A percentile compares a stretch with the other conserved stretches of the same genome.
These are phyloP conservation scores for Perodicticus potto DNA, from an alignment of 2,797 vertebrate genomes.

Conservation along the genomic window DNA sequence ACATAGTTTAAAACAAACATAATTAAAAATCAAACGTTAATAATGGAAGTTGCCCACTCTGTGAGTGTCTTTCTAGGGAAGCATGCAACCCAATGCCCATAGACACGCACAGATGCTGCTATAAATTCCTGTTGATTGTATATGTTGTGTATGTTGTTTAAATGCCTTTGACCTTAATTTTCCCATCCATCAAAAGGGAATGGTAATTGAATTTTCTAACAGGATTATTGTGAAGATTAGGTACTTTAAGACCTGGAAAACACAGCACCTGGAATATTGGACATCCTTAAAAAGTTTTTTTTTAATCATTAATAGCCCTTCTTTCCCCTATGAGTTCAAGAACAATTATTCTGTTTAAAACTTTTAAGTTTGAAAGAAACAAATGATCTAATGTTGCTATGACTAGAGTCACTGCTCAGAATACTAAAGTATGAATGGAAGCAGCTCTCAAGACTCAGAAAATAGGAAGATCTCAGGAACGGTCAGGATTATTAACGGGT, in stretches of 20 bases:
- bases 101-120: not conserved
- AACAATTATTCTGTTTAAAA: constrained; percentile 6
- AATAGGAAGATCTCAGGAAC: not conserved
- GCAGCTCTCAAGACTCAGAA: not conserved
- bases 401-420: not conserved
- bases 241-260: not conserved
- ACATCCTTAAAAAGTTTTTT: not conserved
- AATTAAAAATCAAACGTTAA: not conserved
- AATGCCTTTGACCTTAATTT: not conserved
- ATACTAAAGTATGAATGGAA: constrained; percentile 16
- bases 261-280: not conserved
- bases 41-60: not conserved
- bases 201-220: not conserved
- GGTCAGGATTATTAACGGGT: not conserved
- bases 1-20: not conserved
- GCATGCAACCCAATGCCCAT: not conserved
- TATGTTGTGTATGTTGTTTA: not conserved
- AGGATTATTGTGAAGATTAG: constrained; percentile 29
- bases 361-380: constrained; percentile 34
- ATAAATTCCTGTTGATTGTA: not conserved
- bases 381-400: not conserved
- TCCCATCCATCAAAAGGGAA: constrained; percentile 28
- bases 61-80: not conserved
- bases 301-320: not conserved
- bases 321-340: not conserved